Base-by-base conservation (phyloP, 2,797 vertebrate genomes). In the Simalia tracyae region DNA sequence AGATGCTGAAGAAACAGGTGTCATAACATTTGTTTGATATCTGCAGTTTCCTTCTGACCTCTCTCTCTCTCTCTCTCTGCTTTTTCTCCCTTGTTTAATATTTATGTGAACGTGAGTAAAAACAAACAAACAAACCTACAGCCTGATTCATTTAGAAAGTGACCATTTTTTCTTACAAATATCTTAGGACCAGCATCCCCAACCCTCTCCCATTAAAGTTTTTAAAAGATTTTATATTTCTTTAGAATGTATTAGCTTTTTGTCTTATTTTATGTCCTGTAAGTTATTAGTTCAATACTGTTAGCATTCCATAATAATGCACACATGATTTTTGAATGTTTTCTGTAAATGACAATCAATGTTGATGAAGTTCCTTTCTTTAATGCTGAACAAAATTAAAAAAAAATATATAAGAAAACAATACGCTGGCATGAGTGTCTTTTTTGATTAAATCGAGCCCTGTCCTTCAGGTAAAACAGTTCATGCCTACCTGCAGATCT, bases 301-400 rank as follows among this genome's bases (percentile, higher is more conserved):
- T 98, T 98, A 98, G 97, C 96, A 97, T 98, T 98, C 95, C 97
- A 95, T 97, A 97, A 98, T 98, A 97, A 98, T 98, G 98, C 98
- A 98, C 98, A 98, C 97, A 98, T 98, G 97, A 98, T 98, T 98
- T 98, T 97, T 98, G 98, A 98, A 98, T 98, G 98, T 98, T 98
- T 98, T 98, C 97, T 98, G 98, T 98, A 98, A 98, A 98, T 98
- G 98, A 98, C 98, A 98, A 98, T 98, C 98, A 98, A 97, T 98
- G 98, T 98, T 98, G 96, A 97, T 98, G 97, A 97, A 97, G 95
- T 97, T 98, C 95, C 96, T 98, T 98, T 97, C 97, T 98, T 98
- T 98, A 97, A 97, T 96, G 97, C 97, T 97, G 96, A 97, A 97
- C 93, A 97, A 97, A 97, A 97, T 97, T 97, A 96, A 97, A 98